Conservation (phyloP, 2,797 vertebrate genomes). For the Coluber constrictor region DNA sequence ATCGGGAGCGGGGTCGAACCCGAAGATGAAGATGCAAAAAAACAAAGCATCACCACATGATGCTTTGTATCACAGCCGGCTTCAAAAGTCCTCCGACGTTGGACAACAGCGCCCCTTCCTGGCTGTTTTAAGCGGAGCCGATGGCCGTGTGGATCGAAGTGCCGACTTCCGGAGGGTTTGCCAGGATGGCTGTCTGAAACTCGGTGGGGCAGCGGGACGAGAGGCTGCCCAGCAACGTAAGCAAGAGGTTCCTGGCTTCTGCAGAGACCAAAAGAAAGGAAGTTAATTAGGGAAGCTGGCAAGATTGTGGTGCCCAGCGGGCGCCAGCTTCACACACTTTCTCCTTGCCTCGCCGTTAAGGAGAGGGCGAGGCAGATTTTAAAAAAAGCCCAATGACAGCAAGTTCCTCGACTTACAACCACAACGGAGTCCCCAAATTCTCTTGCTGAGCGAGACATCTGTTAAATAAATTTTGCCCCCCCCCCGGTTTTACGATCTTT, state of each 20-base stretch:
- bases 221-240: constrained; percentile 73
- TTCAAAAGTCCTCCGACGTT: too few relatives aligned
- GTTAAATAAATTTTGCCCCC: too few relatives aligned
- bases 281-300: neutral
- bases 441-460: too few relatives aligned
- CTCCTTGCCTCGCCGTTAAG: too few relatives aligned
- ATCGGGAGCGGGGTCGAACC: neutral
- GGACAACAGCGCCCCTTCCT: neutral
- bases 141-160: constrained; percentile 59
- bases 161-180: constrained; percentile 75
- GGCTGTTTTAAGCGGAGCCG: constrained; percentile 35
- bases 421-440: too few relatives aligned
- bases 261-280: neutral
- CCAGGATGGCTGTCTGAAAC: constrained; percentile 75
- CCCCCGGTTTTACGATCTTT: neutral
- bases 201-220: constrained; percentile 71
- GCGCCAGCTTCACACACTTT: too few relatives aligned
- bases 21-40: too few relatives aligned
- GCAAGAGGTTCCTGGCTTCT: constrained; percentile 75
- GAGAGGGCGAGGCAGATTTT: neutral
- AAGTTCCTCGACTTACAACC: too few relatives aligned
- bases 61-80: neutral
- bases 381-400: neutral
- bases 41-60: too few relatives aligned
- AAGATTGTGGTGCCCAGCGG: neutral